Evolutionary conservation across 2,888 invertebrate species (phyloP).

Genomic region (Glyphotaelius pellucidus): DNA sequence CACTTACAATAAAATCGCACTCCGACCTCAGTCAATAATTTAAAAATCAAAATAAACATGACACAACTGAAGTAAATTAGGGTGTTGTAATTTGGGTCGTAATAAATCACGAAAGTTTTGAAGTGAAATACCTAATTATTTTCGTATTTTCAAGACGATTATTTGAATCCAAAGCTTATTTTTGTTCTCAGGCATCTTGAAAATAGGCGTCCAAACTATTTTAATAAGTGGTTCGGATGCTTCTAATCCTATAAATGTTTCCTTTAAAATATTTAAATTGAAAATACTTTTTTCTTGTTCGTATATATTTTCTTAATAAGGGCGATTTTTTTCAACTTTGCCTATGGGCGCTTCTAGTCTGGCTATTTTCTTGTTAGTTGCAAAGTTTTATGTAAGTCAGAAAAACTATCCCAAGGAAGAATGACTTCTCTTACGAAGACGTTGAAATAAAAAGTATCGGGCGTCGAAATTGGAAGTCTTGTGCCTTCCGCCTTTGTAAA

Average conservation of each 20-base stretch:
- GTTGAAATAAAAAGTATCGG: too few species aligned
- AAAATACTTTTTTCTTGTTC: too few species aligned
- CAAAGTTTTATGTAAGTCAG: too few species aligned
- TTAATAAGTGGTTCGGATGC: neutral
- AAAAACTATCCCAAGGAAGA: too few species aligned
- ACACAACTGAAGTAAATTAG: slow-evolving; percentile 4
- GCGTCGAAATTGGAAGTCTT: too few species aligned
- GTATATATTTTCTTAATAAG: too few species aligned
- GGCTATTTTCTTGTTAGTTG: too few species aligned
- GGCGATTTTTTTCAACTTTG: too few species aligned
- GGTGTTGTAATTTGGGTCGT: neutral
- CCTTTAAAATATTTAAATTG: neutral
- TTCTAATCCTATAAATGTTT: neutral
- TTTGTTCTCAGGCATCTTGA: neutral
- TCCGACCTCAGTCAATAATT: slow-evolving; percentile 18
- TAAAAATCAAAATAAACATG: slow-evolving; percentile 25
- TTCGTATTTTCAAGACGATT: neutral
- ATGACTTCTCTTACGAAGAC: too few species aligned
- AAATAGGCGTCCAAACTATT: neutral
- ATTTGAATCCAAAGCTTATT: neutral
- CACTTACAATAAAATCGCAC: neutral
- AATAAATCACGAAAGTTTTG: neutral
- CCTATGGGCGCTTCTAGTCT: too few species aligned
- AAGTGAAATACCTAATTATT: neutral
- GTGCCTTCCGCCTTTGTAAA: too few species aligned